Conservation (phyloP, 2,113 vertebrate genomes). For the Sterna hirundo region DNA sequence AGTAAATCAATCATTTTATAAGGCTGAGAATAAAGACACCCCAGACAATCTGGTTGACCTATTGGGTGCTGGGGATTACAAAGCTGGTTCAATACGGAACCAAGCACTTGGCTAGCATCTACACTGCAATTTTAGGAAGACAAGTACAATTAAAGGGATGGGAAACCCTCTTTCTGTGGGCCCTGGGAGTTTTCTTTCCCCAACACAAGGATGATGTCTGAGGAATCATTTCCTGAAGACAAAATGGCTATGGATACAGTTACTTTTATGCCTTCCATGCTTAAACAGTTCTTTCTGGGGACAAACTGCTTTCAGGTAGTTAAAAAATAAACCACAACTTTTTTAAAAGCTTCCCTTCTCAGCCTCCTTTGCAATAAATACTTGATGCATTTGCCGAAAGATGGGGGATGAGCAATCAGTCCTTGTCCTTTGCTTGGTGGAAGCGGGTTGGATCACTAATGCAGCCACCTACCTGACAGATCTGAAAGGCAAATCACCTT, state of each 20-base stretch:
- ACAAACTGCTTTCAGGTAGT: neutral
- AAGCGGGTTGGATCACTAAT: neutral
- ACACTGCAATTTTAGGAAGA: neutral
- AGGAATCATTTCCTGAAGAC: neutral
- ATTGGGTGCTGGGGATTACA: neutral
- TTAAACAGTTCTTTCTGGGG: neutral
- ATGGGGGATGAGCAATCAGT: neutral
- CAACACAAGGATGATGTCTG: neutral
- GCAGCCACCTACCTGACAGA: neutral
- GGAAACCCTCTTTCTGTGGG: neutral
- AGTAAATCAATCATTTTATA: neutral
- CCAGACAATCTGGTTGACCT: neutral
- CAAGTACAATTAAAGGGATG: neutral
- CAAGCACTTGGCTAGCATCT: neutral
- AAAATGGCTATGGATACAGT: neutral
- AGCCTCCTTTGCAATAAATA: neutral
- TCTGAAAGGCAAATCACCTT: constrained; percentile 15
- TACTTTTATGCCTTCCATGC: neutral
- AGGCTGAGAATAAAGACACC: neutral
- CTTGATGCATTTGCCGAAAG: neutral
- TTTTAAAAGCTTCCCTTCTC: neutral
- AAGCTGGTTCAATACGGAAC: neutral
- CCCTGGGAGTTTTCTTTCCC: neutral
- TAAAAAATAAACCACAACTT: neutral
- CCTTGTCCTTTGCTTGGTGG: neutral